These are phyloP conservation scores for Dromiciops gliroides DNA, from an alignment of 2,113 vertebrate genomes.

Conservation along the genomic window DNA sequence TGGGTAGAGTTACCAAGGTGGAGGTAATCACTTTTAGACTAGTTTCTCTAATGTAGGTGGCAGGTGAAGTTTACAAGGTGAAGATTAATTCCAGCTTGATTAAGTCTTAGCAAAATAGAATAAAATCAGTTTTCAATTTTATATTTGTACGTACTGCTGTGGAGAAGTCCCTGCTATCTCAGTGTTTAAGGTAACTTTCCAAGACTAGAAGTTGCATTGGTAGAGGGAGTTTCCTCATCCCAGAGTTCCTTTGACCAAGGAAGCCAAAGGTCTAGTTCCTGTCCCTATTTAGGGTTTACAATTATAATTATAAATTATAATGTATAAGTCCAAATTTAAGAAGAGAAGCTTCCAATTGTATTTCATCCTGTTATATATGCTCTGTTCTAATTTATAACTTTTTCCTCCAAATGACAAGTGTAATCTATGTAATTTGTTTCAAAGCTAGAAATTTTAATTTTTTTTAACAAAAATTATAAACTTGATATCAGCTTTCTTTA, in stretches of 20 bases:
- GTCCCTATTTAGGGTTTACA: background rate
- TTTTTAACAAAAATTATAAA: conserved; percentile 10
- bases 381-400: background rate
- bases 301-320: background rate
- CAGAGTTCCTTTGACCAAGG: background rate
- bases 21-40: background rate
- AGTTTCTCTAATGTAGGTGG: background rate
- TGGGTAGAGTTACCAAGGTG: background rate
- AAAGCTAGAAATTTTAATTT: conserved; percentile 20
- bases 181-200: background rate
- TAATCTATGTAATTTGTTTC: background rate
- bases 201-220: no score
- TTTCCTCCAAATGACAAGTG: background rate
- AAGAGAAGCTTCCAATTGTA: background rate
- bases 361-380: background rate
- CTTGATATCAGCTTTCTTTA: background rate
- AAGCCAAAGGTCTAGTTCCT: background rate
- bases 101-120: background rate
- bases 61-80: background rate
- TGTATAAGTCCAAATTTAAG: conserved; percentile 37
- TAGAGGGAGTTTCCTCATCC: background rate
- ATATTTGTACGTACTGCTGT: background rate
- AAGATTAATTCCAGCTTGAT: background rate
- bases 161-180: background rate
- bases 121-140: background rate